These are phyloP conservation scores for Notodonta ziczac DNA, from an alignment of 2,888 invertebrate species.

Conservation along the genomic window DNA sequence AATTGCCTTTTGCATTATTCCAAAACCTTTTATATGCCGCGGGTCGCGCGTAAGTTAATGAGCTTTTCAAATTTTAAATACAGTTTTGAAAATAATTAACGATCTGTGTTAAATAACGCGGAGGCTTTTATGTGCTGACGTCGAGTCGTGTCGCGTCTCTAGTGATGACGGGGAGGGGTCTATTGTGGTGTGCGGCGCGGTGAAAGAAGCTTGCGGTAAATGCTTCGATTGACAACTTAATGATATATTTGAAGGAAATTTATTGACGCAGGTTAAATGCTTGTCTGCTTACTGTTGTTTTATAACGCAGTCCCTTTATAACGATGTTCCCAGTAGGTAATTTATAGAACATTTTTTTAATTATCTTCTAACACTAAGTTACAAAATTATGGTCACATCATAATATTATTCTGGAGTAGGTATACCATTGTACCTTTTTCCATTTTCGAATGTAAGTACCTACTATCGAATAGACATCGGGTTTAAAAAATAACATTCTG, in stretches of 20 bases:
- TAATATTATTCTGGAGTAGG: too few relatives aligned
- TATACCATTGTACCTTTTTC: too few relatives aligned
- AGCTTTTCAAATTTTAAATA: constrained; percentile 79
- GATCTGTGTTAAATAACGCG: constrained; percentile 53
- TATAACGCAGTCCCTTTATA: too few relatives aligned
- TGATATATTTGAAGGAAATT: not conserved
- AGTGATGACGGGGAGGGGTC: not conserved
- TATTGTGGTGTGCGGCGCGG: not conserved
- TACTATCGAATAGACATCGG: too few relatives aligned
- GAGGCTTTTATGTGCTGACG: constrained; percentile 29
- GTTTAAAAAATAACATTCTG: too few relatives aligned
- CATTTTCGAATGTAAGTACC: too few relatives aligned
- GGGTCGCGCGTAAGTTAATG: constrained; percentile 75
- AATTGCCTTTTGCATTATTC: constrained; percentile 80
- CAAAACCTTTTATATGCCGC: constrained; percentile 68
- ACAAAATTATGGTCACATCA: too few relatives aligned
- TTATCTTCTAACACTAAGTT: too few relatives aligned
- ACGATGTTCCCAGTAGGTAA: too few relatives aligned
- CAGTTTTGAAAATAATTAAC: constrained; percentile 78
- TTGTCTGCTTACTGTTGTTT: too few relatives aligned
- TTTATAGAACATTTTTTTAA: too few relatives aligned
- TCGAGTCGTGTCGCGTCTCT: constrained; percentile 2
- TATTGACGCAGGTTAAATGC: too few relatives aligned
- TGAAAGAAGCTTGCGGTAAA: constrained; percentile 10
- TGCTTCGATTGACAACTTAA: constrained; percentile 19